Conservation (phyloP, 2,113 vertebrate species). For the Xiphias gladius region DNA sequence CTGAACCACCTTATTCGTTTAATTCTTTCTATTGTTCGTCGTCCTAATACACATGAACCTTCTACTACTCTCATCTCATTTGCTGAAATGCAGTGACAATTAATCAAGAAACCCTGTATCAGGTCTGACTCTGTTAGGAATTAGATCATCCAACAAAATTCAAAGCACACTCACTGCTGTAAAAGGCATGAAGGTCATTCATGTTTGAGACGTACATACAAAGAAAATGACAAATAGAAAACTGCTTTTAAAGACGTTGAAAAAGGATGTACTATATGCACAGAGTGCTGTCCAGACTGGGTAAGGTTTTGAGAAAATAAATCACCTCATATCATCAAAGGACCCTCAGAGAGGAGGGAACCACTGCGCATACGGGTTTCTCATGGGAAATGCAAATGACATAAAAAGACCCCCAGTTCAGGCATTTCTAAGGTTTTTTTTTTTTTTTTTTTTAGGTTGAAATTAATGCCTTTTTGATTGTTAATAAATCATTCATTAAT, state of each 20-base stretch:
- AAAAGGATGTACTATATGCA: neutral
- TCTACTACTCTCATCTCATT: neutral
- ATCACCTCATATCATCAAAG: neutral
- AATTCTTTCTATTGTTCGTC: neutral
- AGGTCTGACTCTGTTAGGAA: neutral
- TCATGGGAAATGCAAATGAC: neutral
- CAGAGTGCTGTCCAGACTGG: neutral
- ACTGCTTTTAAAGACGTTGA: neutral
- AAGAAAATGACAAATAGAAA: constrained; percentile 1
- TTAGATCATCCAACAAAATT: constrained; percentile 34
- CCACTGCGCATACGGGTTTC: neutral
- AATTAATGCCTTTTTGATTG: neutral
- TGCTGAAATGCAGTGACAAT: neutral
- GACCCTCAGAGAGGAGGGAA: neutral
- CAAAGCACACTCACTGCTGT: constrained; percentile 2
- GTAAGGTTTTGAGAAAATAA: neutral
- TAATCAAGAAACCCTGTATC: neutral
- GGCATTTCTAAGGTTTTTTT: neutral
- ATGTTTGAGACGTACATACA: neutral
- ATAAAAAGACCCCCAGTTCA: neutral
- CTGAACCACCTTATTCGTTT: neutral
- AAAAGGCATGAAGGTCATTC: constrained; percentile 37
- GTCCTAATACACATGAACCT: neutral
- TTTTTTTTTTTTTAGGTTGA: neutral
- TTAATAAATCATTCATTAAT: neutral